Base-by-base conservation (phyloP, 37 sponge, comb jelly and placozoan genomes). In the Corticium candelabrum region DNA sequence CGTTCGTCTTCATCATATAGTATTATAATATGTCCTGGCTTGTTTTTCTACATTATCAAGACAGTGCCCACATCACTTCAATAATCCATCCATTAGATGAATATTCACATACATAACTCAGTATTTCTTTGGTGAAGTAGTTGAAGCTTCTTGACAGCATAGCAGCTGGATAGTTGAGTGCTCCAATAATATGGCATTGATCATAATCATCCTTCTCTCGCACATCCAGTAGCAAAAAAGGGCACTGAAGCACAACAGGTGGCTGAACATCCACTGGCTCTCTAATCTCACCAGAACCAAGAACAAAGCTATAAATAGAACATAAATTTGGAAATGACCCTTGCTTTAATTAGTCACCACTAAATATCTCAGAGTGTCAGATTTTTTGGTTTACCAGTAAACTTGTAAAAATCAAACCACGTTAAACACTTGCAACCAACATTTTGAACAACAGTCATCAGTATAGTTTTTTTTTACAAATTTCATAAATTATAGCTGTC, bases 1-100 rank as follows among this genome's bases (percentile, higher is more conserved):
- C 83, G 80, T 86, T 98, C 99, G 84, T 98, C 96, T 86, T 94
- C 96, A 74, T 98, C 99, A 77, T 94, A 98, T 38, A 98, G 41
- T 2, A 98, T 84, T 67, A 98, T 94, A 29, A 98, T 91, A 41
- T 79, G 79, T n/a, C 99, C 99, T 3, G 93, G 83, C 70, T 89
- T 94, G 87, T 98, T 98, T 68, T 85, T 87, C 94, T 93, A 35
- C 4, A 37, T 21, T 11, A 35, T 30, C 74, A 11, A 50, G 62
- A 50, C 62, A 50, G 62, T 50, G 15, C n/a, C n/a, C n/a, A n/a
- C n/a, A n/a, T n/a, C n/a, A n/a, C n/a, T n/a, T n/a, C n/a, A n/a
- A n/a, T n/a, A n/a, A n/a, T n/a, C n/a, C n/a, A n/a, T n/a, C n/a
- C n/a, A n/a, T n/a, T n/a, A n/a, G n/a, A n/a, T n/a, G n/a, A n/a